These are phyloP conservation scores for Timema podura DNA, from an alignment of 2,888 invertebrate genomes.

Conservation along the genomic window DNA sequence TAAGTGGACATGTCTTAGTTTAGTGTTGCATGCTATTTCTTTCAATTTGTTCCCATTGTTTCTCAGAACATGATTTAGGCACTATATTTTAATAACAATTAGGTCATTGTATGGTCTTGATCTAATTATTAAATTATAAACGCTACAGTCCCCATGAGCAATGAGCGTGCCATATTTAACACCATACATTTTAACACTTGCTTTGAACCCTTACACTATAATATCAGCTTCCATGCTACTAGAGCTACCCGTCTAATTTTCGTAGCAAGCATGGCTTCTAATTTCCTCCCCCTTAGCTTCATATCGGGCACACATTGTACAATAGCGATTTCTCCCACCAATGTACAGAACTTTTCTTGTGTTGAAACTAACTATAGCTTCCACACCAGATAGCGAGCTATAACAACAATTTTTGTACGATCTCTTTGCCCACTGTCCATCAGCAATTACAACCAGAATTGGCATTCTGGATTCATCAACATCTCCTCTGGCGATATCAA, in stretches of 20 bases:
- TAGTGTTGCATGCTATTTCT: background rate
- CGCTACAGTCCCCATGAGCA: conserved; percentile 2
- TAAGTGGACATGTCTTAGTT: background rate
- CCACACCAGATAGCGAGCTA: background rate
- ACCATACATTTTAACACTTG: conserved; percentile 3
- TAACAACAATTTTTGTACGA: background rate
- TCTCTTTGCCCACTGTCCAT: background rate
- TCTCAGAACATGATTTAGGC: conserved; percentile 1
- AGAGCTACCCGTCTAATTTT: background rate
- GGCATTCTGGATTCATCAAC: background rate
- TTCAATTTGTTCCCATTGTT: conserved; percentile 1
- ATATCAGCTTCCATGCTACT: conserved; percentile 2
- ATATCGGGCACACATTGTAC: background rate
- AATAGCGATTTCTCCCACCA: background rate
- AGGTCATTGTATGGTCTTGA: background rate
- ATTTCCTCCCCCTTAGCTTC: background rate
- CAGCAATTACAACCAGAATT: background rate
- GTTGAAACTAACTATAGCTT: background rate
- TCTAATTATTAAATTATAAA: background rate
- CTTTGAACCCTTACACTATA: background rate
- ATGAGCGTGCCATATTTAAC: background rate
- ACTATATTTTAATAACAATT: background rate
- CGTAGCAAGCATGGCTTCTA: background rate
- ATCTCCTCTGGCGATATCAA: background rate
- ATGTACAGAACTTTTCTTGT: background rate